Evolutionary conservation across 2,113 vertebrate species (phyloP).

Genomic region (Coptodon rendalli): DNA sequence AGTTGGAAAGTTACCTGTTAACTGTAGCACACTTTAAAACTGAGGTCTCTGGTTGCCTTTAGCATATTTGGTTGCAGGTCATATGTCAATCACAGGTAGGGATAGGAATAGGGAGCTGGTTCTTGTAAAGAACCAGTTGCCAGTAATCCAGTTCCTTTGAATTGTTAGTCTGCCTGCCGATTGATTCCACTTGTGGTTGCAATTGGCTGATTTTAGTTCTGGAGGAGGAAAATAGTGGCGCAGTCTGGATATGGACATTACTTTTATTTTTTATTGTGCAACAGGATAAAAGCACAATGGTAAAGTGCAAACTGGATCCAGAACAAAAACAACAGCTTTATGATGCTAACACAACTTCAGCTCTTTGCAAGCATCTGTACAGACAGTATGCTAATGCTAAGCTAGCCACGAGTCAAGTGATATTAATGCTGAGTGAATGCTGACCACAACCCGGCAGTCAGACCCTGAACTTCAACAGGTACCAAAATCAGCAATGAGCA

Average conservation of each 20-base stretch:
- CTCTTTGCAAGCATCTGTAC: neutral
- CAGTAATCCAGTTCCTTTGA: neutral
- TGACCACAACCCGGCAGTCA: neutral
- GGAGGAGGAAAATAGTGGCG: accelerated
- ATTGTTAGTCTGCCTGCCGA: neutral
- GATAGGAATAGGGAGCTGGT: neutral
- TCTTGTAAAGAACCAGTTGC: neutral
- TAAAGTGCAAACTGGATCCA: neutral
- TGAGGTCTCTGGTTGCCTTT: neutral
- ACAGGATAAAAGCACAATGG: neutral
- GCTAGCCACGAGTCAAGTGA: accelerated
- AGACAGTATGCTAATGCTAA: neutral
- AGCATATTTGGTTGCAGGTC: neutral
- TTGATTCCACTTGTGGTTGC: neutral
- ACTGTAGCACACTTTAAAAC: neutral
- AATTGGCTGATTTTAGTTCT: neutral
- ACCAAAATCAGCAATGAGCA: neutral
- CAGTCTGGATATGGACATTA: neutral
- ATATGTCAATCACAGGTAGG: neutral
- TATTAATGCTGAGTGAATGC: neutral
- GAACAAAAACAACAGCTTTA: accelerated
- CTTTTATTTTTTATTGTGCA: neutral
- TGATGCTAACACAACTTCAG: neutral
- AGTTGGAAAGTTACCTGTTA: neutral
- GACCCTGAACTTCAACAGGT: accelerated